Base-by-base conservation (phyloP, 2,113 vertebrate genomes). In the Theristicus caerulescens region DNA sequence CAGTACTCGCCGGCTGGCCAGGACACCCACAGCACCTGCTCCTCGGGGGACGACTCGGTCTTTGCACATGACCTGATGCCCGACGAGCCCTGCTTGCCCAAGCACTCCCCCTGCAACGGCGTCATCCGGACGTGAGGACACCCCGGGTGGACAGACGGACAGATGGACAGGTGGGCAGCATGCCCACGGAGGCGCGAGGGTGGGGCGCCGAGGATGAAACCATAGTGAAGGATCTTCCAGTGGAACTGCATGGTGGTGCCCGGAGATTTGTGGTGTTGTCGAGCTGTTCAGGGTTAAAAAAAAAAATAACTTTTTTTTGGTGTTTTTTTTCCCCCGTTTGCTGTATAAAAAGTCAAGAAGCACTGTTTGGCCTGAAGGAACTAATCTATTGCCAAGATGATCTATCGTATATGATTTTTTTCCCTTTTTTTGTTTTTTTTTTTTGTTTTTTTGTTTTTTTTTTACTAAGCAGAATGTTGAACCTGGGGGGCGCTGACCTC, bases 1-100 rank as follows among this genome's bases (percentile, higher is more conserved):
- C 99, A 99, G 98, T 99, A 99, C 96, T 99, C 99, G 0, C 99
- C 99, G 0, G 98, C 98, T 1, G 99, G 99, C 95, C 99, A 98
- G 95, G 99, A 99, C 98, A 99, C 99, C 31, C 99, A 99, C 98
- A 99, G 99, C 97, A 99, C 99, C 96, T 99, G 99, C 97, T 99
- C 99, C 65, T 99, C 99, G 0, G 99, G 99, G 40, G 99, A 99
- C 0, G 99, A 99, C 97, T 99, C 99, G 0, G 99, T 99, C 81
- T 99, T 99, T 94, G 98, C 99, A 97, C 99, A 99, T 34, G 99
- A 99, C 95, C 98, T 99, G 82, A 98, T 99, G 96, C 98, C 99
- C 0, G 98, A 99, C 0, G 98, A 99, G 94, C 98, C 99, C 83
- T 99, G 99, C 96, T 98, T 99, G 91, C 98, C 98, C 92, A 98